Evolutionary conservation across 2,888 invertebrate species (phyloP).

Genomic region (Epinotia nisella): DNA sequence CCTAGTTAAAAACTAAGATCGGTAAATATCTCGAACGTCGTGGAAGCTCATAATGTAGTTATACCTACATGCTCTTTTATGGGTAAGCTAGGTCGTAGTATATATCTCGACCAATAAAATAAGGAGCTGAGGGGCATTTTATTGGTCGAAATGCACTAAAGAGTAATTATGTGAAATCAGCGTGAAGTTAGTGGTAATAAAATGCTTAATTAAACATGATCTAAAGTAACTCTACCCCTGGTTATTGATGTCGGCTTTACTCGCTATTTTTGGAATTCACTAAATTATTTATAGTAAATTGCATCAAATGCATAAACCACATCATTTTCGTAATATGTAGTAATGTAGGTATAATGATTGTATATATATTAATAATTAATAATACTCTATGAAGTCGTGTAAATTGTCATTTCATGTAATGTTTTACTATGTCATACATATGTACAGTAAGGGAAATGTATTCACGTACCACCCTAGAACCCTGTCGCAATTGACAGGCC

Average conservation of each 20-base stretch:
- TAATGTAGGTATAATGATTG: too few species aligned
- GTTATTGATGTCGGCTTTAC: slow-evolving; percentile 14
- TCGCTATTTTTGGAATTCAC: neutral
- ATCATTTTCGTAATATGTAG: too few species aligned
- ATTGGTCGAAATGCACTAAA: slow-evolving; percentile 2
- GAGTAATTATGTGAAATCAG: slow-evolving; percentile 6
- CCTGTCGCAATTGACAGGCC: too few species aligned
- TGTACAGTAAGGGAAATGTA: too few species aligned
- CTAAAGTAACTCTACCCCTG: neutral
- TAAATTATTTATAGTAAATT: neutral
- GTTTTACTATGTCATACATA: neutral
- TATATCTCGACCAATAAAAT: slow-evolving; percentile 13
- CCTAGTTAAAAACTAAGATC: slow-evolving; percentile 4
- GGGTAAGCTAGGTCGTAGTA: slow-evolving; percentile 15
- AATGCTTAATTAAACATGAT: neutral
- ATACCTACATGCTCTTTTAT: slow-evolving; percentile 1
- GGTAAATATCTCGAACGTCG: neutral
- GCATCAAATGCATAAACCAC: neutral
- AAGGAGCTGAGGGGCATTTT: neutral
- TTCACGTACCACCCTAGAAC: too few species aligned
- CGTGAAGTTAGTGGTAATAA: slow-evolving; percentile 16
- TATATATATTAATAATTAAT: too few species aligned
- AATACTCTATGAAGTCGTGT: neutral
- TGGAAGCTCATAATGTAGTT: neutral
- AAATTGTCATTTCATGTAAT: too few species aligned